Evolutionary conservation across 2,797 vertebrate genomes (phyloP), one percentile per base, ranked within the genome.

Genomic region (Channallabes apus): DNA sequence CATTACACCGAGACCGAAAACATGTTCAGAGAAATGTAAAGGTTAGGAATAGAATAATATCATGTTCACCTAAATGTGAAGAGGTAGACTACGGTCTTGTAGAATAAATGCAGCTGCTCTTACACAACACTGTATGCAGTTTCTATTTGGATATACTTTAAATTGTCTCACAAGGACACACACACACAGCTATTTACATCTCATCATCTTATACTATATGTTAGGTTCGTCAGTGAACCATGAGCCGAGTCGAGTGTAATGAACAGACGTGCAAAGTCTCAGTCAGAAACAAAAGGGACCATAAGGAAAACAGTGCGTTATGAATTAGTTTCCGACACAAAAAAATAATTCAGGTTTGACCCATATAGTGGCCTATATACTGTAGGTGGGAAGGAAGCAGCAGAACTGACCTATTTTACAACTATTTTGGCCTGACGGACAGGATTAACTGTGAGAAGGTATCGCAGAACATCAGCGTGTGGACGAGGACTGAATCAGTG

Each of bases 361-460:
- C 79, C 62, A 80, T 80, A 80, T 67, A 54, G n/a, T 67, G 79
- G 9, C 79, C 79, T 67, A 80, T 62, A 80, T 67, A 22, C 59
- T 18, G 59, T 22, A 65, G 17, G 17, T 32, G n/a, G 14, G 4
- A 64, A 64, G 38, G 3, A 64, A 27, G 61, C 77, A 46, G 41
- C 8, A 35, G 18, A 29, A 51, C 62, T 80, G 79, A 67, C 79
- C 79, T 32, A 67, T 67, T 80, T 80, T 67, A 54, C 32, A 27
- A 18, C 41, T 80, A 27, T 29, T n/a, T 27, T 17, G 24, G 24
- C 77, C 35, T 46, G 51, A 80, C 79, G 14, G 56, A n/a, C 35
- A 27, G 20, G 3, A n/a, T 38, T 38, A 2, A 41, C 14, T 59
- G 4, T 4, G 1, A 24, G 3, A 2, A 46, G 7, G 3, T n/a